These are phyloP conservation scores for Parnassius orleans DNA, from an alignment of 2,888 invertebrate species.

Conservation along the genomic window DNA sequence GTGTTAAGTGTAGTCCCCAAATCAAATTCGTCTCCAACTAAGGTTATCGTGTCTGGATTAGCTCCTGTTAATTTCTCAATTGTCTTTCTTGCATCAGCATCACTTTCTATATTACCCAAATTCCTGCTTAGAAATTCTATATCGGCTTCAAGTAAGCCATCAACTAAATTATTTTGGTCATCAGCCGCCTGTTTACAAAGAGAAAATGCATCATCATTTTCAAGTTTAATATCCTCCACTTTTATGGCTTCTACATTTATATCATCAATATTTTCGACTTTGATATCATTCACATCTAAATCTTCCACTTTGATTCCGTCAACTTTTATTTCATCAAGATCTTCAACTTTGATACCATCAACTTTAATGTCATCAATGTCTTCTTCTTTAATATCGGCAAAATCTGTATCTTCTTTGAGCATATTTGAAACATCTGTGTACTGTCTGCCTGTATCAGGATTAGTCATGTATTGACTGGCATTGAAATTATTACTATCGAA, in stretches of 20 bases:
- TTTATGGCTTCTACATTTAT: conserved; percentile 64
- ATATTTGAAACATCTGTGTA: conserved; percentile 60
- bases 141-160: conserved; percentile 72
- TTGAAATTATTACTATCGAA: conserved; percentile 65
- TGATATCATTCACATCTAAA: conserved; percentile 60
- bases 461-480: conserved; percentile 63
- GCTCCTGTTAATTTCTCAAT: conserved; percentile 75
- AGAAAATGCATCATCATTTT: conserved; percentile 62
- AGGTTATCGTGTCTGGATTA: conserved; percentile 69
- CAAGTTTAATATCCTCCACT: conserved; percentile 71
- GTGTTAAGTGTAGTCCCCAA: conserved; percentile 71
- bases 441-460: conserved; percentile 59
- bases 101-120: conserved; percentile 74
- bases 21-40: conserved; percentile 75
- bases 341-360: conserved; percentile 68
- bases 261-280: conserved; percentile 67
- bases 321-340: conserved; percentile 65
- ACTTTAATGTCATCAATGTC: conserved; percentile 75
- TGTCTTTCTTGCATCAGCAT: conserved; percentile 76
- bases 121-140: conserved; percentile 76
- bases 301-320: conserved; percentile 71
- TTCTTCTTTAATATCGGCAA: conserved; percentile 73
- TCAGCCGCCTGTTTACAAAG: conserved; percentile 63
- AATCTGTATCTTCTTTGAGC: conserved; percentile 66
- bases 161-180: conserved; percentile 65